Conservation (phyloP, 2,888 invertebrate species). For the Cabera pusaria region DNA sequence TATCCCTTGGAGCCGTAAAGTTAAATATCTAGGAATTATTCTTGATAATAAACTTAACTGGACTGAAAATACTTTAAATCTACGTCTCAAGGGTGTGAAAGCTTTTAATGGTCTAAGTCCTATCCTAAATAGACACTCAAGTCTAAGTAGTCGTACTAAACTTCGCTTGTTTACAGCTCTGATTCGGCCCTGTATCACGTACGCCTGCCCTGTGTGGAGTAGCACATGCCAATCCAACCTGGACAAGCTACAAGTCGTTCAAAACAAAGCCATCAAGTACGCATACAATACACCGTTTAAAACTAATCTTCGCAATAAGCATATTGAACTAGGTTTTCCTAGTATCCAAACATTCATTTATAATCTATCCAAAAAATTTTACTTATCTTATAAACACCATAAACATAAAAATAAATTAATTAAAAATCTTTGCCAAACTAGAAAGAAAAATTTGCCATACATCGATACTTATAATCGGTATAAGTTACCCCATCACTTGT, state of each 20-base stretch:
- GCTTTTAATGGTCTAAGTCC: slow-evolving; percentile 2
- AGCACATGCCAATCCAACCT: slow-evolving; percentile 1
- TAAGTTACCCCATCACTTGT: slow-evolving; percentile 1
- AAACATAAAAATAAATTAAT: not conserved
- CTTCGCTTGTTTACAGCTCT: not conserved
- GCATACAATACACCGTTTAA: not conserved
- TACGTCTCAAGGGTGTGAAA: slow-evolving; percentile 1
- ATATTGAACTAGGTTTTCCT: not conserved
- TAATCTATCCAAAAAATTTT: slow-evolving; percentile 1
- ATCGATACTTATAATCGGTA: not conserved
- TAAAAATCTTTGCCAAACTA: not conserved
- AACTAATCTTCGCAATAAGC: not conserved
- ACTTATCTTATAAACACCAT: too few relatives aligned
- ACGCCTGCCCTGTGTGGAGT: not conserved
- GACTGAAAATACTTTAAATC: not conserved
- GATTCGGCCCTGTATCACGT: slow-evolving; percentile 1
- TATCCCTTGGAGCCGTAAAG: slow-evolving; percentile 4
- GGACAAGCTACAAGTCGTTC: not conserved
- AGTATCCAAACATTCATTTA: not conserved
- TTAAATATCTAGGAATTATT: slow-evolving; percentile 2
- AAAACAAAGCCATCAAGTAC: not conserved
- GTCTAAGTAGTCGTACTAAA: not conserved
- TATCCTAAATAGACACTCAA: not conserved
- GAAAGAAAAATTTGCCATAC: not conserved
- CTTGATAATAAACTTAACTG: not conserved